Evolutionary conservation across 2,113 vertebrate genomes (phyloP).

Genomic region (Rhinichthys klamathensis): DNA sequence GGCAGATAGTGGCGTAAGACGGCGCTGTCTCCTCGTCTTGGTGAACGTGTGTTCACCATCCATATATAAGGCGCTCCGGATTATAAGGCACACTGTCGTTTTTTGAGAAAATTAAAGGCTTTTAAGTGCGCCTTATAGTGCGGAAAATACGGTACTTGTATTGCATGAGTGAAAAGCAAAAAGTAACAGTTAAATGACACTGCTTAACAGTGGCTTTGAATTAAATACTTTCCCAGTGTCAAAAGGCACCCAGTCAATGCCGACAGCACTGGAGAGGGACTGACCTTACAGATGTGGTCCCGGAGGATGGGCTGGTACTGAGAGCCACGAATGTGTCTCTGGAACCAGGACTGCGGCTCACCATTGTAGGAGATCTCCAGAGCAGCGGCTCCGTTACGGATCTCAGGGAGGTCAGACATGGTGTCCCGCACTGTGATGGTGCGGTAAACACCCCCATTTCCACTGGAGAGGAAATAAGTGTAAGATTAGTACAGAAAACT

Average conservation of each 20-base stretch:
- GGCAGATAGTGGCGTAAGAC: too few species aligned
- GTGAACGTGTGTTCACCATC: too few species aligned
- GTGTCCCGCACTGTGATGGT: slow-evolving; percentile 96
- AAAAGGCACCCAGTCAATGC: neutral
- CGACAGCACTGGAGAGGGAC: neutral
- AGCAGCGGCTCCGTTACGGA: slow-evolving; percentile 87
- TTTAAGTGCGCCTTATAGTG: too few species aligned
- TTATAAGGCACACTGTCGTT: too few species aligned
- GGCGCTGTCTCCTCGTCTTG: too few species aligned
- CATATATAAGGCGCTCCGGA: too few species aligned
- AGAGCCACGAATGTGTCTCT: slow-evolving; percentile 91
- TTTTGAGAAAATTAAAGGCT: too few species aligned
- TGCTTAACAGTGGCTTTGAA: too few species aligned
- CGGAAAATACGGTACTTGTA: too few species aligned
- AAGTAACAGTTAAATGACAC: neutral
- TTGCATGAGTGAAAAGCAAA: neutral
- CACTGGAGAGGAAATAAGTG: slow-evolving; percentile 68
- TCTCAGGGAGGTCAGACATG: slow-evolving; percentile 95
- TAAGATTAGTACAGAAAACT: neutral
- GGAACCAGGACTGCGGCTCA: slow-evolving; percentile 98
- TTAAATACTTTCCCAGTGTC: neutral
- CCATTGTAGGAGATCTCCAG: slow-evolving; percentile 95
- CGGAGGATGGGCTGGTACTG: slow-evolving; percentile 98
- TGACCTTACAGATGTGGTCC: slow-evolving; percentile 97
- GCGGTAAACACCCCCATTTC: slow-evolving; percentile 88